Evolutionary conservation across 92 coral and sea anemone species (phyloP), one percentile per base, ranked within the genome.

Genomic region (Palythoa heliodiscus): DNA sequence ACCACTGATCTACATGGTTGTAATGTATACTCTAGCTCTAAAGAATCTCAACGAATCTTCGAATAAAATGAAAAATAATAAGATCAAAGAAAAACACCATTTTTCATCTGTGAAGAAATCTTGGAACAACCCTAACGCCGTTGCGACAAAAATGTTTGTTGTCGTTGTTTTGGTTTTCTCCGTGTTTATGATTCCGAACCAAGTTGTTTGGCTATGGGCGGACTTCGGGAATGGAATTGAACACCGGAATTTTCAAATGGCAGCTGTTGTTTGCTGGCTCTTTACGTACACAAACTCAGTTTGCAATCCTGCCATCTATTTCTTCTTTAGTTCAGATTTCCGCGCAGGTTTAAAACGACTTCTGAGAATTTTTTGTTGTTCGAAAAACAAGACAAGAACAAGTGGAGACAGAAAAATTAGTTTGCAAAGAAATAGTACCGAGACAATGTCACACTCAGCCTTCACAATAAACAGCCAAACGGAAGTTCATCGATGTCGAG

Each of bases 141-240:
- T 87, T 16, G 99, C 98, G 7, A 94, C 94, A 3, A 97, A 95
- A 82, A 97, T 97, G 99, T 97, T 97, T 80, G 89, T 93, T 20
- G 84, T 92, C 3, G 98, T 97, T 10, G 99, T 97, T 12, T 90
- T 89, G 8, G 97, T 97, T 10, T 97, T 97, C 53, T 92, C 99
- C 11, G 85, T 95, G 14, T 95, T 95, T 11, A 97, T 92, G 93
- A 86, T 97, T 50, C 99, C 99, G 2, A 97, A 97, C 71, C 98
- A 97, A 83, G 95, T 95, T 0, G 89, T 93, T 5, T 97, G 99
- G 99, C 20, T 97, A 20, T 93, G 98, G 93, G 95, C 94, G 0
- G 99, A 95, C 76, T 96, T 88, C 84, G 98, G 95, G 2, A 89
- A 91, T 17, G 93, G 95, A 23, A 13, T 89, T 16, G 77, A 89